Evolutionary conservation across 2,113 vertebrate genomes (phyloP), one percentile per base, ranked within the genome.

Genomic region (Collichthys lucidus): DNA sequence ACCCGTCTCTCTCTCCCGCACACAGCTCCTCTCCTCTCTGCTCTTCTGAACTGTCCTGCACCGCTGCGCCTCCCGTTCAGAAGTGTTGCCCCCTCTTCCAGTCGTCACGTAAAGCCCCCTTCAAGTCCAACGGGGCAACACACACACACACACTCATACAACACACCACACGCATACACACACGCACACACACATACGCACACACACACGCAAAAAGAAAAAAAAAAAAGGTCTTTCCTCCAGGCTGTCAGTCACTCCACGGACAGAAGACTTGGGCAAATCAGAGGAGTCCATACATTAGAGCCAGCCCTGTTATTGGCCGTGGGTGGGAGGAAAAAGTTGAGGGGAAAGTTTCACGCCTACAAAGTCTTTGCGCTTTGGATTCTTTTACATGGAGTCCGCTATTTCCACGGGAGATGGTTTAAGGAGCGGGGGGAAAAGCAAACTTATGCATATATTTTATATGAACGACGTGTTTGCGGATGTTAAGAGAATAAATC

Each of bases 61-160:
- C 63, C 81, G 85, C 93, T 75, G 88, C 87, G 82, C 86, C 90
- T 91, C 84, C 84, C 73, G 86, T 89, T 80, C 93, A 90, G 68
- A 91, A 93, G 91, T 92, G 93, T 86, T 77, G 92, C 92, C 91
- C 91, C 86, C 89, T 89, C 83, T 79, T 74, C 74, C 82, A 62
- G 78, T 66, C 89, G 90, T 94, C 94, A 93, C 94, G 91, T 89
- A 92, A 77, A 91, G 77, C 59, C 90, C 84, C 86, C 90, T 86
- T 74, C 90, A 92, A 92, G 88, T 86, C 79, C 89, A 91, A 91
- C 92, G 72, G 87, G 80, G 81, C 64, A 85, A 83, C 69, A 49
- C 72, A 46, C 70, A 78, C 53, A 56, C 71, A 47, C 50, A 52
- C 77, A 46, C 44, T 14, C 44, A 46, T 12, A 46, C 44, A 46